Conservation (phyloP, 2,113 vertebrate genomes). For the Eulemur rufifrons region DNA sequence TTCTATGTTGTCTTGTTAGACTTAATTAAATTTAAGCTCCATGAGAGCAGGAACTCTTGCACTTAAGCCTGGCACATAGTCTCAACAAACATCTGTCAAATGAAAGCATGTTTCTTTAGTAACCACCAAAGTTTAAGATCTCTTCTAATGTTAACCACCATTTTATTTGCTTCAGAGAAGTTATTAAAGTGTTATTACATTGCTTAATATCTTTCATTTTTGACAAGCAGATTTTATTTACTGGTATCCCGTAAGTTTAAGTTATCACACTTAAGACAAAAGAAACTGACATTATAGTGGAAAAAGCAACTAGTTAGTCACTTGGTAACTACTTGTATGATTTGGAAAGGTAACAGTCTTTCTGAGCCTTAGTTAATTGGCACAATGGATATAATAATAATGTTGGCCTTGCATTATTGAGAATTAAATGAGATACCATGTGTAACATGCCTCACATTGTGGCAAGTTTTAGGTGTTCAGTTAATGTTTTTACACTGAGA, state of each 20-base stretch:
- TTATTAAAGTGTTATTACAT: not conserved
- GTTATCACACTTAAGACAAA: not conserved
- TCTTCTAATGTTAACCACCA: not conserved
- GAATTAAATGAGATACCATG: not conserved
- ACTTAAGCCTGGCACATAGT: not conserved
- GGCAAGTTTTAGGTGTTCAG: not conserved
- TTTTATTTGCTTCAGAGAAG: slow-evolving; percentile 39
- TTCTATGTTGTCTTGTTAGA: not conserved
- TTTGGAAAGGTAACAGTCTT: slow-evolving; percentile 34
- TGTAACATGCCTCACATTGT: not conserved
- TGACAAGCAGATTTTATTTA: slow-evolving; percentile 32
- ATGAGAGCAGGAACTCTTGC: not conserved
- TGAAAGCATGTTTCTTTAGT: not conserved
- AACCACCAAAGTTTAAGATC: not conserved
- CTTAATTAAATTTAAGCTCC: not conserved
- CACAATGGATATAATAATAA: not conserved
- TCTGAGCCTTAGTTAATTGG: not conserved
- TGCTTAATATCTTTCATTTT: not conserved
- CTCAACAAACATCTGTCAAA: not conserved
- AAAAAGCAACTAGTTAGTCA: not conserved
- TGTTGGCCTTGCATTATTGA: not conserved
- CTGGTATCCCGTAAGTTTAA: not conserved
- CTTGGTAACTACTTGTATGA: not conserved
- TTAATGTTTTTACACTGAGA: slow-evolving; percentile 20
- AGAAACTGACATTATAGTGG: not conserved